Base-by-base conservation (phyloP, 1,140 invertebrate genomes). In the Polypedilum vanderplanki region DNA sequence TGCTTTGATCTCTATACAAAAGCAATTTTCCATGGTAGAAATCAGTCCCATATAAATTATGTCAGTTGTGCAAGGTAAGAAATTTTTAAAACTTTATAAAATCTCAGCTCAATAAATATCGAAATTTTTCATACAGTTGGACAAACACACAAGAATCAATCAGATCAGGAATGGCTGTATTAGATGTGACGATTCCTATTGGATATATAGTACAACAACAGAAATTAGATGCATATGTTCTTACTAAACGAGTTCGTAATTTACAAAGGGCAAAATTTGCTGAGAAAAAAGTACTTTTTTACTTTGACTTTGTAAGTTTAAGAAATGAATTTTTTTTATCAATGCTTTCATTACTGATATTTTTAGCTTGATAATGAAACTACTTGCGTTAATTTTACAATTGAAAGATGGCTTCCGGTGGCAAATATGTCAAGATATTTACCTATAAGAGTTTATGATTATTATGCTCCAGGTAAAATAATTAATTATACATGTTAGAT, bases 401-500 rank as follows among this genome's bases (percentile, higher is more conserved):
- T 97, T 22, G 93, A 97, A 84, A 86, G 97, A 77, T 98, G 95
- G 95, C 93, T 89, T 84, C 97, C 96, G 9, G 95, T 98, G 3
- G 97, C 96, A 15, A 98, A 98, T 83, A 94, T 97, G 91, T 96
- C 96, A 0, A 88, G 94, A 40, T 96, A 95, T 81, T 86, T 98
- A 77, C 90, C 93, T 3, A 89, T 97, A 73, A 88, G 94, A 77
- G 89, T 98, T 7, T 98, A 97, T 82, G 96, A 98, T 84, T 98
- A 97, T 80, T 98, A 98, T 86, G 91, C 96, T 75, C 96, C 96
- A 81, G 94, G 94, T 96, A 84, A 85, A 82, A 7, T 20, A 46
- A 33, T 73, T 74, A 33, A 75, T 74, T 57, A 74, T 74, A 57
- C 22, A 24, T 64, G 74, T 46, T 20, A 75, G 46, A 57, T 15